Evolutionary conservation across 2,113 vertebrate genomes (phyloP).

Genomic region (Camelus bactrianus): DNA sequence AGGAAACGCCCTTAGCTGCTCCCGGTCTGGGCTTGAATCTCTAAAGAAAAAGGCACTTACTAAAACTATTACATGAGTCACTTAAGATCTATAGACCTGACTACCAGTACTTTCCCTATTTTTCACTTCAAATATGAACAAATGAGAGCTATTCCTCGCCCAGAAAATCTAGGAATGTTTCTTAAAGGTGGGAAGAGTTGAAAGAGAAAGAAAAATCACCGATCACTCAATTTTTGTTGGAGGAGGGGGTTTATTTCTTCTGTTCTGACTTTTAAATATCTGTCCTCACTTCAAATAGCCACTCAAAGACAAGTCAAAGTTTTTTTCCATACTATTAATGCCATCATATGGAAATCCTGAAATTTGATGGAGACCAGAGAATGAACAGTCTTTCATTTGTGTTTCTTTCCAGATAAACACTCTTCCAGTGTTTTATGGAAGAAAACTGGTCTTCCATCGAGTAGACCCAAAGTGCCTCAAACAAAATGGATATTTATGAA

Average conservation of each 20-base stretch:
- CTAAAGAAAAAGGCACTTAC: slow-evolving; percentile 81
- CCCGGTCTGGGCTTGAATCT: slow-evolving; percentile 68
- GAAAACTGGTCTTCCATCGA: slow-evolving; percentile 70
- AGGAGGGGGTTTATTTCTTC: neutral
- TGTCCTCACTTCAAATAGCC: slow-evolving; percentile 31
- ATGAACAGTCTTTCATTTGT: neutral
- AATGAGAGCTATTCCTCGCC: slow-evolving; percentile 49
- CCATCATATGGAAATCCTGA: neutral
- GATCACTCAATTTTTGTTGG: slow-evolving; percentile 49
- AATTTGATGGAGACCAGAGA: neutral
- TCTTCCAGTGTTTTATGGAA: slow-evolving; percentile 48
- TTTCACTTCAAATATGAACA: slow-evolving; percentile 80
- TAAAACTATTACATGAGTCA: slow-evolving; percentile 78
- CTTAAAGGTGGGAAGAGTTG: slow-evolving; percentile 49
- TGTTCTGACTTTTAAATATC: neutral
- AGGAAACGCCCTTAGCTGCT: slow-evolving; percentile 80
- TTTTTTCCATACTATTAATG: neutral
- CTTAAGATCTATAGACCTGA: slow-evolving; percentile 76
- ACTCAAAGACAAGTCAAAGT: neutral
- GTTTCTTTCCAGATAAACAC: slow-evolving; percentile 55
- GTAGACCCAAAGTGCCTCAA: slow-evolving; percentile 53
- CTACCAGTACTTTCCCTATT: slow-evolving; percentile 66
- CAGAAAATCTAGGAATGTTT: slow-evolving; percentile 62
- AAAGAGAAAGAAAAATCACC: neutral
- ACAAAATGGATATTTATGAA: slow-evolving; percentile 82